These are phyloP conservation scores for Aplodontia rufa DNA, from an alignment of 2,113 vertebrate species.

Conservation along the genomic window DNA sequence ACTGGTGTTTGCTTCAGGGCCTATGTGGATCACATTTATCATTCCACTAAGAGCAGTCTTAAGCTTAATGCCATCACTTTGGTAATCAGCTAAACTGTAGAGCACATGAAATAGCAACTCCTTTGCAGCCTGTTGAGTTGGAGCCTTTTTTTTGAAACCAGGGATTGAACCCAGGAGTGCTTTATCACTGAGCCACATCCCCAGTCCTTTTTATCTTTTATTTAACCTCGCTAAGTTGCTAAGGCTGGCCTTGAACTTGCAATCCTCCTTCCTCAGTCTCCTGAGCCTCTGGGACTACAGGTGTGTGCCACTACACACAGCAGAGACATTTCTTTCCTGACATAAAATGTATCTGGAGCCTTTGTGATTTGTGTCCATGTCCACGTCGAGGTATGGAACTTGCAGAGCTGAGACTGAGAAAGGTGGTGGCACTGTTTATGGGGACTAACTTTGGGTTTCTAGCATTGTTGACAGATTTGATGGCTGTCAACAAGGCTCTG, in stretches of 20 bases:
- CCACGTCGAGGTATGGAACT: not conserved
- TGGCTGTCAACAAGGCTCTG: not conserved
- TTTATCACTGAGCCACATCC: too few species aligned
- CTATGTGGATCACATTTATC: conserved; percentile 11
- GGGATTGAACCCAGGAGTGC: too few species aligned
- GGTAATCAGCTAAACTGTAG: not conserved
- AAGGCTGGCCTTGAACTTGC: too few species aligned
- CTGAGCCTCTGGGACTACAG: too few species aligned
- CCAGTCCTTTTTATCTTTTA: too few species aligned
- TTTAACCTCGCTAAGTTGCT: too few species aligned
- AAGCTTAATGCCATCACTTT: conserved; percentile 51
- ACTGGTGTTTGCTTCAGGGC: conserved; percentile 23
- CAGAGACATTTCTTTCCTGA: conserved; percentile 46
- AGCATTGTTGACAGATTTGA: not conserved
- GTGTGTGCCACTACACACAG: too few species aligned
- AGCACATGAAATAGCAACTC: conserved; percentile 47
- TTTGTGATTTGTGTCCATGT: not conserved
- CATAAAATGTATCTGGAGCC: not conserved
- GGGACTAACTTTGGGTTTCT: not conserved
- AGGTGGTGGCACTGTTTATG: not conserved
- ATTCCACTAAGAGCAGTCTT: conserved; percentile 57
- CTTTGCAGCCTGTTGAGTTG: conserved; percentile 10
- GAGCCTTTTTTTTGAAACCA: too few species aligned
- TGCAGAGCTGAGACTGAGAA: not conserved
- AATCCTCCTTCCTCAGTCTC: too few species aligned